Evolutionary conservation across 1,140 invertebrate genomes (phyloP), one percentile per base, ranked within the genome.

Genomic region (Ditylenchus dipsaci): DNA sequence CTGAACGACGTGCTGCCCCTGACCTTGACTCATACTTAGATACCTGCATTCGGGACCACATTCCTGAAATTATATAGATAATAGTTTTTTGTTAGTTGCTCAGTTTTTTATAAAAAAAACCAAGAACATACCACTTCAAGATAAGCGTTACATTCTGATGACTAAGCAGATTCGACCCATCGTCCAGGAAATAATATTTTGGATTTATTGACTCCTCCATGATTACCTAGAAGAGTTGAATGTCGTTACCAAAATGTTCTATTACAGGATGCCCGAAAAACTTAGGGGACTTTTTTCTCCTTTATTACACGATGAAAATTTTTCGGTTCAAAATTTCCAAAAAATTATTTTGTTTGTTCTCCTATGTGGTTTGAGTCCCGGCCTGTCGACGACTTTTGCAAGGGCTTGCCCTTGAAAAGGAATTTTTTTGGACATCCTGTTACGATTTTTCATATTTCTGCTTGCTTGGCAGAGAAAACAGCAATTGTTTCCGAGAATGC

Each of bases 101-200:
- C 89, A 84, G 96, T 93, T 58, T 89, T 91, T 79, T 91, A 93
- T 86, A 56, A 88, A 89, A 67, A 69, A 64, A 29, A 26, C 15
- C 23, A 9, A 57, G 29, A 9, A 8, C 33, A 3, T 38, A 38
- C 64, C 27, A 30, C 57, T 45, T 30, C 21, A 76, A 61, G 11
- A 77, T 58, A 66, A 78, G 65, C 1, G 76, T 80, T 1, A 78
- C 76, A 47, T 84, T 81, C 47, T 78, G 30, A 57, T 80, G 60
- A 47, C 75, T 59, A 8, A 67, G 67, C 15, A 98, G 86, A 82
- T 95, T 93, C 86, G 93, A 92, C 58, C 95, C 95, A 87, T 97
- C 95, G 88, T 98, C 95, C 91, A 93, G 95, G 85, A 99, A 97
- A 83, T 98, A 98, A 86, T 98, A 99, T 84, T 98, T 97, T 1